phyloP scores from a whole-genome alignment of 2,797 vertebrate species.

The Euthynnus affinis region DNA sequence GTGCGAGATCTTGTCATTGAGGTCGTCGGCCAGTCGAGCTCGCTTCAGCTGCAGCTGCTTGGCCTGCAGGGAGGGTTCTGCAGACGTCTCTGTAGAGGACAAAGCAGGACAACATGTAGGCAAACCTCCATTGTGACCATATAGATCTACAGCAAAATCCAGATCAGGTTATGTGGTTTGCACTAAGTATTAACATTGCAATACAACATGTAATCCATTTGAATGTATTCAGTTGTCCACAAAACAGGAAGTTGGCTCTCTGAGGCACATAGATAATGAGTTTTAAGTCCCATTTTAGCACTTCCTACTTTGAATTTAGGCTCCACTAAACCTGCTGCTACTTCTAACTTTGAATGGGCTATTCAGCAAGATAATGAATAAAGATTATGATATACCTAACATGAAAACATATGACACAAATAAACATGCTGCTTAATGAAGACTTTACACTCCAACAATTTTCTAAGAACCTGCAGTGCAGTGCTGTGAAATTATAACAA shows the following conservation, averaged over 20 bases:
- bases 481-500: not conserved
- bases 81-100: constrained; percentile 77
- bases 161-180: not conserved
- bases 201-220: not conserved
- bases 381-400: not conserved
- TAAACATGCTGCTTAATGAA: no score
- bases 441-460: not conserved
- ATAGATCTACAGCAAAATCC: not conserved
- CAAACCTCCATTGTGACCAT: not conserved
- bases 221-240: not conserved
- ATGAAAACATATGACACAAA: not conserved
- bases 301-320: constrained; percentile 18
- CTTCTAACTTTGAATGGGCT: not conserved
- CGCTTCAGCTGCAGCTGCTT: constrained; percentile 96
- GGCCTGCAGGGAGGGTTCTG: constrained; percentile 86
- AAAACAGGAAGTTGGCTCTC: constrained; percentile 10
- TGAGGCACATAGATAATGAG: not conserved
- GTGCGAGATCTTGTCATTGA: constrained; percentile 97
- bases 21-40: constrained; percentile 94
- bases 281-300: not conserved
- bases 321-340: not conserved
- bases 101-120: not conserved
- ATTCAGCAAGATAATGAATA: not conserved
- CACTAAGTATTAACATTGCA: not conserved
- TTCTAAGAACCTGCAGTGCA: not conserved